Evolutionary conservation across 2,113 vertebrate genomes (phyloP).

Genomic region (Bambusicola thoracicus): DNA sequence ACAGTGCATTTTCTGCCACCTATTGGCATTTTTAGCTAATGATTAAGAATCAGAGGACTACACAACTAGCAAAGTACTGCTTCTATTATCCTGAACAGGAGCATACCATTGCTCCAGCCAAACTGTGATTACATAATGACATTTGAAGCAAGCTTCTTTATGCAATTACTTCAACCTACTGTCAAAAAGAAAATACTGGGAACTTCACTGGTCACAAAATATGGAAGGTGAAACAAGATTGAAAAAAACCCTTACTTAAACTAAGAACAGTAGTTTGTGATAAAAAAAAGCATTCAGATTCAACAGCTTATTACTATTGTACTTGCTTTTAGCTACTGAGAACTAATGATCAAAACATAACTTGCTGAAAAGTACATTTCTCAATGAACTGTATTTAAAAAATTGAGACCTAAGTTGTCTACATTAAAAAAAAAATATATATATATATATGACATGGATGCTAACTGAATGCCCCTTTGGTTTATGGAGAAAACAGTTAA

Average conservation of each 20-base stretch:
- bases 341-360: constrained; percentile 22
- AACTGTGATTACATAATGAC: neutral
- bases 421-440: constrained; percentile 46
- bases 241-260: neutral
- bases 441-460: neutral
- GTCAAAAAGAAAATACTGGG: constrained; percentile 3
- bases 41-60: constrained; percentile 23
- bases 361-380: neutral
- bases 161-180: neutral
- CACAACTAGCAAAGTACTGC: neutral
- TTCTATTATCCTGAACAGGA: neutral
- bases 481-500: constrained; percentile 72
- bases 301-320: neutral
- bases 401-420: constrained; percentile 14
- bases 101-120: neutral
- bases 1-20: constrained; percentile 36
- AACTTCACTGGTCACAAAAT: neutral
- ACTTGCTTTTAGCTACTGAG: neutral
- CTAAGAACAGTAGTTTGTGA: neutral
- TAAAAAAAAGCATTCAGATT: neutral
- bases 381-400: constrained; percentile 27
- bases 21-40: constrained; percentile 21
- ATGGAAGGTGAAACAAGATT: neutral
- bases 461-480: constrained; percentile 61
- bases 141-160: neutral